A percentile compares a stretch with the other conserved stretches of the same genome.
Conservation (phyloP, 2,888 invertebrate genomes). For the Endotricha flammealis region DNA sequence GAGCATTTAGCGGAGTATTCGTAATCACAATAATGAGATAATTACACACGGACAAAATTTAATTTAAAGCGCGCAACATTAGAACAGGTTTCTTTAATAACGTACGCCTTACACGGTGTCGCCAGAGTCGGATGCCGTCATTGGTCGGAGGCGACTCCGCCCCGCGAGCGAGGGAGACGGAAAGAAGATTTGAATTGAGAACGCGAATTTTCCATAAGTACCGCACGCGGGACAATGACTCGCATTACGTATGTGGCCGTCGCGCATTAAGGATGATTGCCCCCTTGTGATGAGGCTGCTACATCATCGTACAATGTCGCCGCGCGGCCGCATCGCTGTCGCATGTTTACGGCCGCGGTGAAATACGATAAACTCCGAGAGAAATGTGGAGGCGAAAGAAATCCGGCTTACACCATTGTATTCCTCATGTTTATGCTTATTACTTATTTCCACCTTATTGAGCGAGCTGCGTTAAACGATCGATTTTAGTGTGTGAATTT, state of each 20-base stretch:
- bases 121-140: conserved; percentile 70
- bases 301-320: conserved; percentile 75
- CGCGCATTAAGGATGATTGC: conserved; percentile 77
- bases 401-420: conserved; percentile 65
- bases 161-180: conserved; percentile 75
- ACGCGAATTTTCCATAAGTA: conserved; percentile 79
- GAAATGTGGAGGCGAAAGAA: conserved; percentile 72
- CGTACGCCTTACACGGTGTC: conserved; percentile 77
- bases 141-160: conserved; percentile 75
- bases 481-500: conserved; percentile 47
- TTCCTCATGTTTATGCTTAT: conserved; percentile 69
- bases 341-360: conserved; percentile 65
- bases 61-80: conserved; percentile 78
- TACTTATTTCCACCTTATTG: conserved; percentile 70
- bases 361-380: conserved; percentile 70
- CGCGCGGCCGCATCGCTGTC: conserved; percentile 61
- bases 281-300: conserved; percentile 75
- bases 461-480: conserved; percentile 51
- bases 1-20: conserved; percentile 74
- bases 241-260: conserved; percentile 77
- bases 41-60: conserved; percentile 78
- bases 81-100: conserved; percentile 79
- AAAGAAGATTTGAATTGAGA: conserved; percentile 77
- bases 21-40: conserved; percentile 78
- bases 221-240: conserved; percentile 77